Conservation (phyloP, 1,140 invertebrate genomes). For the Aricia agestis region DNA sequence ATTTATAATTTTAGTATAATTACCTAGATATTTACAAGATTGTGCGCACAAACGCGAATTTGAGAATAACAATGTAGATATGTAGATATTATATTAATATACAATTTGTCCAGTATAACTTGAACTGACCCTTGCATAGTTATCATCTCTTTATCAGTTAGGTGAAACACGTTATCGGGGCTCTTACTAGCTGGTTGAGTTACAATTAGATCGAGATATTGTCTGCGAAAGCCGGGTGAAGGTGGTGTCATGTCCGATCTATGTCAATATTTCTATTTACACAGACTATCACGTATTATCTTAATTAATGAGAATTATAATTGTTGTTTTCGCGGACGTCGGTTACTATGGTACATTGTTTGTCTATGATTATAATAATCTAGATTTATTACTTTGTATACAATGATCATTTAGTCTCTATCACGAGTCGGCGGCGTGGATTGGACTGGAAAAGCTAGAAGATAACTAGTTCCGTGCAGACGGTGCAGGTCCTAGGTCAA, state of each 20-base stretch:
- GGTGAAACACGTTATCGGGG: slow-evolving; percentile 28
- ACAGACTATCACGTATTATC: slow-evolving; percentile 40
- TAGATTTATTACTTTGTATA: slow-evolving; percentile 12
- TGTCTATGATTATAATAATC: slow-evolving; percentile 23
- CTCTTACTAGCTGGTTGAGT: slow-evolving; percentile 26
- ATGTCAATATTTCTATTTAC: slow-evolving; percentile 65
- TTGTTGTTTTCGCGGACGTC: slow-evolving; percentile 50
- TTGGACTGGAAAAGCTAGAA: background rate
- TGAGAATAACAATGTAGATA: slow-evolving; percentile 2
- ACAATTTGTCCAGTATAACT: slow-evolving; percentile 17
- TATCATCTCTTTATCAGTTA: background rate
- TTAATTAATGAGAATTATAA: slow-evolving; percentile 53
- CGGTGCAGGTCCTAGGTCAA: background rate
- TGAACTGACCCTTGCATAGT: slow-evolving; percentile 17
- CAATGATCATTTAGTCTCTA: background rate
- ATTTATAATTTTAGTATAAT: too few relatives aligned
- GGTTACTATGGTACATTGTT: slow-evolving; percentile 47
- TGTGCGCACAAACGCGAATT: background rate
- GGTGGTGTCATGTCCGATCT: slow-evolving; percentile 49
- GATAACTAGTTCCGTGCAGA: background rate
- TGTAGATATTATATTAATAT: background rate
- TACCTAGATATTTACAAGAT: too few relatives aligned
- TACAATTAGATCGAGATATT: slow-evolving; percentile 54
- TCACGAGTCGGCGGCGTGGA: background rate
- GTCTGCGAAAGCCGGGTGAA: slow-evolving; percentile 60